A percentile compares a stretch with the other conserved stretches of the same genome.
These are phyloP conservation scores for Anguilla japonica DNA, from an alignment of 2,113 vertebrate species.

Conservation along the genomic window DNA sequence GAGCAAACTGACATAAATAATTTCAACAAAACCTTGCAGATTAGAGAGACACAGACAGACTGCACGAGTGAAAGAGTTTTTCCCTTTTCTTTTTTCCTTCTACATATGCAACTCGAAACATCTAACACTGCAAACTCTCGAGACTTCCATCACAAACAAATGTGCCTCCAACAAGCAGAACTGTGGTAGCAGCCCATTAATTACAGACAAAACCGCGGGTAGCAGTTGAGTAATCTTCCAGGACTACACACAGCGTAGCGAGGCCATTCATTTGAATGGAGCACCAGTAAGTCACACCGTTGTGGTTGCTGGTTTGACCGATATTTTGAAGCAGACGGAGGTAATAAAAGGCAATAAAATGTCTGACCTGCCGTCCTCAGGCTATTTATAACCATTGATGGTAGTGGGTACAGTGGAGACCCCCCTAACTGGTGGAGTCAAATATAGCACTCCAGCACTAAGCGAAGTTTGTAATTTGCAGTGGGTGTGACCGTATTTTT, in stretches of 20 bases:
- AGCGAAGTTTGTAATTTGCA: slow-evolving; percentile 1
- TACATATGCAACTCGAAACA: not conserved
- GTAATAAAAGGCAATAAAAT: not conserved
- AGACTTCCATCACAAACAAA: not conserved
- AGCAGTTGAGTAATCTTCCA: not conserved
- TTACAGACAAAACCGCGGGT: not conserved
- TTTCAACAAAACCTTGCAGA: not conserved
- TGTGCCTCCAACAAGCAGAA: not conserved
- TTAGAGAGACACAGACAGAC: not conserved
- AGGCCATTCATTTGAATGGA: not conserved
- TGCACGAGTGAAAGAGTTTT: not conserved
- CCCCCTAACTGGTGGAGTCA: not conserved
- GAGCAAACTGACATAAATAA: not conserved
- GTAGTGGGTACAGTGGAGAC: not conserved
- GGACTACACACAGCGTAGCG: not conserved
- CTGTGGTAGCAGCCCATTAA: not conserved
- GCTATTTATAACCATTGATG: not conserved
- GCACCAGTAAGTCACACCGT: not conserved
- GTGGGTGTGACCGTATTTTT: slow-evolving; percentile 5
- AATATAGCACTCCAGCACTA: not conserved
- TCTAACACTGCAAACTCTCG: too few species aligned
- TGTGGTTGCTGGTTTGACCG: not conserved
- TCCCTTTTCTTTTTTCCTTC: not conserved
- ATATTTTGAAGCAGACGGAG: not conserved
- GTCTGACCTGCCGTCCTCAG: not conserved